Base-by-base conservation (phyloP, 37 sponge, comb jelly and placozoan genomes). In the Agelas oroides region DNA sequence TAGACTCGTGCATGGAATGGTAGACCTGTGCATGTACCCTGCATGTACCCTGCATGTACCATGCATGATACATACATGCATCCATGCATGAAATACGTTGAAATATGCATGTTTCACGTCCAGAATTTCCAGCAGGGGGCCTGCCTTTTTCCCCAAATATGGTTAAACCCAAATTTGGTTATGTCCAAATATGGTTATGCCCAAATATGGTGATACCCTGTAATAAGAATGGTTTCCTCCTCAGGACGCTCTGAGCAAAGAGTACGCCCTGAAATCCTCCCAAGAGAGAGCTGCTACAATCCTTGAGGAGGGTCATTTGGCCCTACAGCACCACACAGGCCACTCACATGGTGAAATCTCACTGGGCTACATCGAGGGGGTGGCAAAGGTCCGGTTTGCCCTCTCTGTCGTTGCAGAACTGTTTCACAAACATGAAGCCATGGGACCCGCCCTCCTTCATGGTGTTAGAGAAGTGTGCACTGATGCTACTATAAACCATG, bases 181-280 rank as follows among this genome's bases (percentile, higher is more conserved):
- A n/a, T n/a, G n/a, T n/a, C n/a, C n/a, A n/a, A n/a, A 8, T 46
- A 46, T 46, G 8, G 46, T 46, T 46, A 46, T 46, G 46, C 46
- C 46, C 8, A 8, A 8, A n/a, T n/a, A n/a, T n/a, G n/a, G n/a
- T n/a, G n/a, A n/a, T n/a, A n/a, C n/a, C n/a, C n/a, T n/a, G n/a
- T 12, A 46, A 46, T 8, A 46, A 46, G n/a, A n/a, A n/a, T n/a
- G n/a, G n/a, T n/a, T 8, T 8, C 46, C 46, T 12, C 46, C 46
- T 21, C 30, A 91, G 91, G 87, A 91, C 85, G 81, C 91, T 28
- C n/a, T 85, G 15, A 62, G 80, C 63, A 90, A 85, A 71, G 73
- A 81, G 71, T 67, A 40, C 32, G 59, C 53, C 16, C 37, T 37
- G 20, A 65, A 40, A 20, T 15, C 66, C 0, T 52, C 79, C 13